A percentile compares a stretch with the other conserved stretches of the same genome.
Evolutionary conservation across 2,888 invertebrate genomes (phyloP).

Genomic region (Ommatoiulus sabulosus): DNA sequence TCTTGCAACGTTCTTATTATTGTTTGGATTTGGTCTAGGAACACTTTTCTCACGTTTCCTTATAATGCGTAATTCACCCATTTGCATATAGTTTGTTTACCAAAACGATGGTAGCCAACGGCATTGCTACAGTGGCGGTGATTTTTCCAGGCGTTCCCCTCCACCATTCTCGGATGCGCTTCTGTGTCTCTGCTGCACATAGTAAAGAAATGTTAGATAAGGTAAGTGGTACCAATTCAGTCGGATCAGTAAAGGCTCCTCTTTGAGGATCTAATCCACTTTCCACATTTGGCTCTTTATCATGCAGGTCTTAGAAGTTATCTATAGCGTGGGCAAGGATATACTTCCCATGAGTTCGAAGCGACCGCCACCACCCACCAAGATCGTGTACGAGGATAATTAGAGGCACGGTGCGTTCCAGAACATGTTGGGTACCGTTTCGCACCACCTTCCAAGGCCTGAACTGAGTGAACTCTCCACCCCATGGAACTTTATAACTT

Average conservation of each 20-base stretch:
- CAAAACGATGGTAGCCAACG: constrained; percentile 81
- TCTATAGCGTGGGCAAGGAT: constrained; percentile 39
- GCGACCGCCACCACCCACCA: constrained; percentile 6
- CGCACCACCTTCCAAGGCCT: no score
- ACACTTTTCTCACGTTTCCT: no score
- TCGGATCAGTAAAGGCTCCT: no score
- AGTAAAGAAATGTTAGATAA: constrained; percentile 93
- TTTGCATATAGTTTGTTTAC: constrained; percentile 79
- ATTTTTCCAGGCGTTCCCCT: constrained; percentile 98
- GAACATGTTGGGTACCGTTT: background rate
- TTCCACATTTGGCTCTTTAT: background rate
- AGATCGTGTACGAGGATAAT: constrained; percentile 3
- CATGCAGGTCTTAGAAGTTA: constrained; percentile 53
- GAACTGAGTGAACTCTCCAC: no score
- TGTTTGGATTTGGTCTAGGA: no score
- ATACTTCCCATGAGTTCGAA: constrained; percentile 49
- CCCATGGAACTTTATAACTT: no score
- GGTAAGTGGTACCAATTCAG: no score
- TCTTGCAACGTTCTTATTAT: no score
- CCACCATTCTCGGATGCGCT: constrained; percentile 89
- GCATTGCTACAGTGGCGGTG: constrained; percentile 94
- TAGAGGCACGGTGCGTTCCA: background rate
- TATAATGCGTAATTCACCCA: no score
- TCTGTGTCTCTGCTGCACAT: constrained; percentile 96
- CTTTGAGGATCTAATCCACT: background rate